Base-by-base conservation (phyloP, 2,113 vertebrate genomes). In the Thomomys bottae region DNA sequence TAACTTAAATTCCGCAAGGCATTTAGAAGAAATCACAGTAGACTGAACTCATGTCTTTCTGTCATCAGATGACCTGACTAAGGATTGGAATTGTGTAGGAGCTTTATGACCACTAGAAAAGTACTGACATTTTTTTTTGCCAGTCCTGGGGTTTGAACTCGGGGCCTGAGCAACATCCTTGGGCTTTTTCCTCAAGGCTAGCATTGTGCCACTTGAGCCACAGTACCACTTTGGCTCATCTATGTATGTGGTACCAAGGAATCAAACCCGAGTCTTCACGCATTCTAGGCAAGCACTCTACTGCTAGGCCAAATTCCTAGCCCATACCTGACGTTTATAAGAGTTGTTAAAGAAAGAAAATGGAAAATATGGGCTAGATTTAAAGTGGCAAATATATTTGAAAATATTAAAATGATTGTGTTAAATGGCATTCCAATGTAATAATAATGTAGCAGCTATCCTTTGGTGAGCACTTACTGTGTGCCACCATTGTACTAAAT, bases 321-420 rank as follows among this genome's bases (percentile, higher is more conserved):
- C n/a, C n/a, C n/a, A n/a, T n/a, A n/a, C 45, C 83, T 84, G 66
- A 75, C 21, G 7, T 61, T 63, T 84, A 8, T 26, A 26, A 49
- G 38, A 7, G 4, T 38, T 82, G 63, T 79, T 88, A 73, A 28
- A 71, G 59, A 45, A 84, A 80, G 8, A 89, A 30, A 59, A 8
- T 85, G 18, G 18, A 73, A 95, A 94, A 45, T 68, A 85, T 38
- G 42, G 17, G 68, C 23, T 45, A 64, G 21, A 72, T 73, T 64
- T 66, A 83, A 87, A 88, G 67, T 26, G 77, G 15, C 45, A 78
- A 88, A 61, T 61, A 96, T 36, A 40, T 77, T 88, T 78, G 3
- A 49, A 78, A 85, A 78, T 28, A 81, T 8, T 17, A 34, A 3
- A 87, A 45, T 42, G 8, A 79, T 67, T 88, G 90, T 88, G 63